Base-by-base conservation (phyloP, 2,888 invertebrate species). In the Abrostola triplasia region DNA sequence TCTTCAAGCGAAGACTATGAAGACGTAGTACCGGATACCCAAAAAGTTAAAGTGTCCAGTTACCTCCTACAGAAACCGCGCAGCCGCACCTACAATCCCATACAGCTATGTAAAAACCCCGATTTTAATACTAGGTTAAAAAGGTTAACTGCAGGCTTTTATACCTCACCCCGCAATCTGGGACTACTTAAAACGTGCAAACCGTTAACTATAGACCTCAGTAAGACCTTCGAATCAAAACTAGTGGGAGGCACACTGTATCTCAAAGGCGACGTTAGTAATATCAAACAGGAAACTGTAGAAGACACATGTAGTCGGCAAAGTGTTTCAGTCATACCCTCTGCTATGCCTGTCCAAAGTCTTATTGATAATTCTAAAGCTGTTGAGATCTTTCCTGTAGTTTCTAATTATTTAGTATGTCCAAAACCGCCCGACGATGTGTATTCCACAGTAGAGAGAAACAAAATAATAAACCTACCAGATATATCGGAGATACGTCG, bases 71-170 rank as follows among this genome's bases (percentile, higher is more conserved):
- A 88, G 76, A 94, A 93, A 81, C 93, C 92, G 1, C 84, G 79
- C 69, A 80, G 81, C 58, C 86, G 88, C n/a, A 80, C 62, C 2
- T 94, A 94, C 53, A 87, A 90, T 71, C 89, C 91, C 0, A 89
- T 92, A 77, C 83, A 89, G 41, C 59, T 94, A 5, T 92, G 92
- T 64, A 93, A 92, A 79, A 94, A 94, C 80, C 94, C 94, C 0
- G 94, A 94, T 75, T 94, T 94, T 57, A 94, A 94, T 67, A 92
- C 91, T 5, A 81, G 90, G 38, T 75, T 94, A 8, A 92, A 90
- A 77, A 82, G 93, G 58, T 73, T 94, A 47, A 87, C 85, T 0
- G 83, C 84, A 5, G 89, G 92, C 1, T 94, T 94, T 71, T 87
- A 90, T 44, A 87, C 83, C 70, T 88, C 83, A 0, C 79, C 81